phyloP scores from a whole-genome alignment of 2,113 vertebrate species.

The Microtus richardsoni region DNA sequence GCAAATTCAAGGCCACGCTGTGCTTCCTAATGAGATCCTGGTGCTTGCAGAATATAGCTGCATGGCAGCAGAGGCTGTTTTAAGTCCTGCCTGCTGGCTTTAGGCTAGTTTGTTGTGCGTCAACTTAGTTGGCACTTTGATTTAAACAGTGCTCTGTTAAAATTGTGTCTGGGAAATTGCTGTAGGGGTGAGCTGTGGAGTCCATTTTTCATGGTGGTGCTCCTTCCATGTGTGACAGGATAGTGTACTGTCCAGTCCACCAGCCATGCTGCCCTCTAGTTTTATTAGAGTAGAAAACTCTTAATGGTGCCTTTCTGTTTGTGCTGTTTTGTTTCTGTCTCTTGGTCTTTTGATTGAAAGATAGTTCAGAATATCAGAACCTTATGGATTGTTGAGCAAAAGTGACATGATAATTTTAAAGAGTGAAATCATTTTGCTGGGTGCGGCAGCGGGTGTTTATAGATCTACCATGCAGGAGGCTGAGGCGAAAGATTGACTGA shows the following conservation, averaged over 20 bases:
- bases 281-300: not conserved
- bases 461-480: not conserved
- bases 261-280: not conserved
- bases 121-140: not conserved
- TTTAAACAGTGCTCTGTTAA: not conserved
- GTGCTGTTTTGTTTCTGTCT: not conserved
- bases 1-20: not conserved
- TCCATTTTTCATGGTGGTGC: not conserved
- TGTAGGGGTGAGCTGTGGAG: not conserved
- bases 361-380: not conserved
- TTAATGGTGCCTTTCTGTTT: not conserved
- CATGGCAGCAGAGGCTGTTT: not conserved
- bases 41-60: not conserved
- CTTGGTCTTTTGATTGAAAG: not conserved
- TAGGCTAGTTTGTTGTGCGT: not conserved
- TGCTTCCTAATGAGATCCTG: not conserved
- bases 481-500: not conserved
- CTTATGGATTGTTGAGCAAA: not conserved
- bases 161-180: not conserved
- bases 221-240: accelerated
- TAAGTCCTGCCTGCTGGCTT: not conserved
- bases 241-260: not conserved
- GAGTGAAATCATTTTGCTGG: not conserved
- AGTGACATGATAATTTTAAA: not conserved
- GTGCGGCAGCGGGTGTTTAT: not conserved